These are phyloP conservation scores for Emydoidea blandingii DNA, from an alignment of 2,797 vertebrate genomes.

Conservation along the genomic window DNA sequence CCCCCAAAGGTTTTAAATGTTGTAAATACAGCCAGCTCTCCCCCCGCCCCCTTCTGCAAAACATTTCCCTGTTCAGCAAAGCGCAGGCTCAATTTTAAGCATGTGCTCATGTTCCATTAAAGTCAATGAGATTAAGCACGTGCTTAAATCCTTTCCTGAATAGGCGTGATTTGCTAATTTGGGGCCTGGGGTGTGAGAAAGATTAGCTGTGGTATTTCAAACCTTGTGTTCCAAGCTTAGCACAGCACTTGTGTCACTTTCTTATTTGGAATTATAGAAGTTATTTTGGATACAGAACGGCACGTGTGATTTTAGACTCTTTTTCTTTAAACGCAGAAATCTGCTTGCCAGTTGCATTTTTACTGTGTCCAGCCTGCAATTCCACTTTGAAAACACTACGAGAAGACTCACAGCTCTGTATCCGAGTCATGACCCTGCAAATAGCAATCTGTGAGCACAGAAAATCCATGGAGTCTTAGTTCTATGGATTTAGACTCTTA, in stretches of 20 bases:
- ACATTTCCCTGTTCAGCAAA: neutral
- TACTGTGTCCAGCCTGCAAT: neutral
- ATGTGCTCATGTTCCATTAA: neutral
- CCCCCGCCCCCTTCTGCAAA: neutral
- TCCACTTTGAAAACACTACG: neutral
- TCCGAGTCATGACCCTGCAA: neutral
- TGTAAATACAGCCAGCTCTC: neutral
- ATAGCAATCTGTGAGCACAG: neutral
- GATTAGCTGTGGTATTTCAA: constrained; percentile 25
- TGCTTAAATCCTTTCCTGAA: constrained; percentile 13
- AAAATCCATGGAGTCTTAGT: neutral
- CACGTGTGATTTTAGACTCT: constrained; percentile 3
- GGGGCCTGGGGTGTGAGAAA: constrained; percentile 4
- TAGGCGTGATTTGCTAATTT: constrained; percentile 15
- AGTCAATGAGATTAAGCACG: neutral
- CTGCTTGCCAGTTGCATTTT: neutral
- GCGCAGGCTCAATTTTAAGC: neutral
- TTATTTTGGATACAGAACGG: constrained; percentile 35
- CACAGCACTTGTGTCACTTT: neutral
- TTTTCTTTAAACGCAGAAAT: constrained; percentile 28
- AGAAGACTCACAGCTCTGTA: neutral
- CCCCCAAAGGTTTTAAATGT: neutral
- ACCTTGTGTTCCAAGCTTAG: constrained; percentile 14
- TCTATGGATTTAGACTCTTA: neutral
- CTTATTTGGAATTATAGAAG: constrained; percentile 1